Evolutionary conservation across 2,888 invertebrate species (phyloP), one percentile per base, ranked within the genome.

Genomic region (Boloria selene): DNA sequence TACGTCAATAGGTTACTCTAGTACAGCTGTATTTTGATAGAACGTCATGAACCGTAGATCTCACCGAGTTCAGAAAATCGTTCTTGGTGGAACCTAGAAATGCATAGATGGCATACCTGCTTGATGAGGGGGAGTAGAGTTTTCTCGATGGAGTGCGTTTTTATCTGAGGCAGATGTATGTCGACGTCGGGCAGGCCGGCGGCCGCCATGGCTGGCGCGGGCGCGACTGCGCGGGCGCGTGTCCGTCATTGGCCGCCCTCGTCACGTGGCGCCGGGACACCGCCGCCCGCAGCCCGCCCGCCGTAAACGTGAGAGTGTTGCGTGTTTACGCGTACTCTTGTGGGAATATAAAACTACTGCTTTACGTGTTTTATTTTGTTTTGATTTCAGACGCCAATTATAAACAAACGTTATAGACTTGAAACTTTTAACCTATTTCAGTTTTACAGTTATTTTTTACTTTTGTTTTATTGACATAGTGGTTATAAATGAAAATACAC

Each of bases 71-170:
- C 59, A 71, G 47, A 22, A 70, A 65, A 59, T 18, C 61, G 7
- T 55, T 69, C 54, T 64, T 69, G 61, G 54, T 65, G 55, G 72
- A 72, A 66, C 70, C 68, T 71, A 67, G 70, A 64, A 72, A 72
- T 71, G 75, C 78, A 79, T 79, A 79, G 76, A 78, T 74, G 75
- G 79, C 88, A 79, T 95, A 98, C 98, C 97, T 98, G 98, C 91
- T 97, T 97, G 84, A 98, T 96, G 88, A 98, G 95, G 79, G 98
- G 98, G 85, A 98, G 95, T 81, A 98, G 95, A 78, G 97, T 97
- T 93, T 96, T 96, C 93, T 98, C 98, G 92, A 98, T 96, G 91
- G 97, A 97, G 94, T 96, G 96, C 81, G 97, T 98, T 93, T 96
- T 96, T 87, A 98, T 97, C 93, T 97, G 97, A 88, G 97, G 87